These are phyloP conservation scores for Pyrochroa serraticornis DNA, from an alignment of 2,888 invertebrate genomes.

Conservation along the genomic window DNA sequence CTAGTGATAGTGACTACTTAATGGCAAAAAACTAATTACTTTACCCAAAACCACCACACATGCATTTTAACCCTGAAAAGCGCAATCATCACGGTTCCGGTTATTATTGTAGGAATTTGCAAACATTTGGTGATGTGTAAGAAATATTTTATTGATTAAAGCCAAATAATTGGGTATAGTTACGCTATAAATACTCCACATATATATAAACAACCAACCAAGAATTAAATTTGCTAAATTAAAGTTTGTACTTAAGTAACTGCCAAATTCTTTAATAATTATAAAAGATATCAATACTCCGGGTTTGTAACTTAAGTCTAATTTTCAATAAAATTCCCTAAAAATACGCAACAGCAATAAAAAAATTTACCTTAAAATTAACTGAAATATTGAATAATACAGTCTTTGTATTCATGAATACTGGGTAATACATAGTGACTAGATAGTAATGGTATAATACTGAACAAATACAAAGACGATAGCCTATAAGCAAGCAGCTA, in stretches of 20 bases:
- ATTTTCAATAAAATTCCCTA: conserved; percentile 6
- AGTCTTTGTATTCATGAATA: conserved; percentile 44
- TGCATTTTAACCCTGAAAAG: background rate
- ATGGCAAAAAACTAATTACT: background rate
- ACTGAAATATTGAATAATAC: conserved; percentile 26
- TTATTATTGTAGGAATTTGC: background rate
- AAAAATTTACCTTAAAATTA: conserved; percentile 4
- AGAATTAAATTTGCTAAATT: background rate
- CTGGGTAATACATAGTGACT: conserved; percentile 38
- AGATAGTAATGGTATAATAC: conserved; percentile 28
- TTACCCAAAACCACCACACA: background rate
- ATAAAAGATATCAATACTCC: background rate
- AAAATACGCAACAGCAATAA: conserved; percentile 23
- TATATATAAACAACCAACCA: background rate
- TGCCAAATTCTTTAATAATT: conserved; percentile 6
- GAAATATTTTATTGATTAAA: conserved; percentile 23
- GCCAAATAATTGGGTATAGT: conserved; percentile 1
- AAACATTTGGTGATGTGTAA: background rate
- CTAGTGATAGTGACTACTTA: too few species aligned
- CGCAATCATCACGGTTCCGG: background rate
- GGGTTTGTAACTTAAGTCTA: conserved; percentile 7
- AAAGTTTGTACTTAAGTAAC: conserved; percentile 20
- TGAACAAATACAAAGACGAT: conserved; percentile 20
- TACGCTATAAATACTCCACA: background rate
- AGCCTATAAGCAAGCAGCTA: background rate